A percentile compares a stretch with the other conserved stretches of the same genome.
Conservation (phyloP, 2,888 invertebrate genomes). For the Orthosia gothica region DNA sequence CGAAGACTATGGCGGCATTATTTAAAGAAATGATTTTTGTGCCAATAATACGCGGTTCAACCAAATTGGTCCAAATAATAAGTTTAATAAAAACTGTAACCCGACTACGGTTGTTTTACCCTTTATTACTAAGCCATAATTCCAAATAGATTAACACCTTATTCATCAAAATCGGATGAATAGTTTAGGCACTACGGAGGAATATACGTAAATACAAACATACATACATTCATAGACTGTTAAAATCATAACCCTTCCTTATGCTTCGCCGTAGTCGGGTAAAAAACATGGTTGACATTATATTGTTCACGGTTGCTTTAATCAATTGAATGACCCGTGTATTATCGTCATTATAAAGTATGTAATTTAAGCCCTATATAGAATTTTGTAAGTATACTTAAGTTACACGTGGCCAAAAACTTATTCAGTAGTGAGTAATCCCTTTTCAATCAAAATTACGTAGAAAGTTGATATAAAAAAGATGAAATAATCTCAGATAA, state of each 20-base stretch:
- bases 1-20: too few species aligned
- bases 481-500: background rate
- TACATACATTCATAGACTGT: too few species aligned
- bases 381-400: background rate
- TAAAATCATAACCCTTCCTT: too few species aligned
- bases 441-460: constrained; percentile 6
- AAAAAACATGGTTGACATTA: background rate
- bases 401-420: constrained; percentile 26
- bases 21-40: background rate
- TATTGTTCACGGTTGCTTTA: background rate
- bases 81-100: too few species aligned
- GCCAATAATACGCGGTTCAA: constrained; percentile 11
- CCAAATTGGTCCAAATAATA: background rate
- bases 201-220: too few species aligned
- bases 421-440: constrained; percentile 27
- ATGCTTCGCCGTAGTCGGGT: too few species aligned
- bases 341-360: background rate
- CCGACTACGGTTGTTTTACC: too few species aligned
- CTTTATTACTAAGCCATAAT: too few species aligned
- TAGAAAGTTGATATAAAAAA: constrained; percentile 20
- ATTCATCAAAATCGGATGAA: too few species aligned
- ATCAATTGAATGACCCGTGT: background rate
- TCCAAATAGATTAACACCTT: too few species aligned
- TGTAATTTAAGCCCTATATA: background rate
- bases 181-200: too few species aligned